Evolutionary conservation across 1,140 invertebrate species (phyloP), one percentile per base, ranked within the genome.

Genomic region (Temnothorax longispinosus): DNA sequence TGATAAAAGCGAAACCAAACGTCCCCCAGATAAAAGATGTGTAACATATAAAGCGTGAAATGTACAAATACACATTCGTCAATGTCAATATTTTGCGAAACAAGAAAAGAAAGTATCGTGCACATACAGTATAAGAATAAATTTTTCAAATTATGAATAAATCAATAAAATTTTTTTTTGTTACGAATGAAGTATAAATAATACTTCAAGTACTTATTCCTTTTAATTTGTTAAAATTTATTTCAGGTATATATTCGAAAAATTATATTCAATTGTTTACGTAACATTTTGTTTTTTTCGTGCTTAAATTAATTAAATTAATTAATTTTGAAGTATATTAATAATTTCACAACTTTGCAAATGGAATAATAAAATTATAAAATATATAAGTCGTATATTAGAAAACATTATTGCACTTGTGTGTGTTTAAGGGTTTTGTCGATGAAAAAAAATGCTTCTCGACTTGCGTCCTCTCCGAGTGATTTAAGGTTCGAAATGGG

Each of bases 271-370:
- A 32, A 62, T 13, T 18, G 10, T 35, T 7, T 13, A n/a, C 35
- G 18, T 74, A 47, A 74, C 15, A 60, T 77, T 77, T 44, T 56
- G 7, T 56, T 56, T 75, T 44, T 41, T 75, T 75, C 4, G 50
- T 7, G 11, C 4, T 50, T 50, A 10, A 32, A 32, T 62, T 62
- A 10, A 58, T 44, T 76, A 62, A 18, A 44, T 44, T 47, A 62
- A 6, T 62, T n/a, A 38, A 60, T 60, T 15, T 52, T 18, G 13
- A 56, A 56, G 5, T 38, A 50, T 50, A 50, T 50, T 13, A 41
- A 41, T 41, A 41, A 27, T 27, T 27, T 1, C 27, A 27, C 1
- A 27, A 27, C 27, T 13, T 74, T 74, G 10, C 10, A 50, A 77
- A 77, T 64, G 4, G 11, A 58, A 64, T 32, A 27, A 47, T 62